Evolutionary conservation across 2,113 vertebrate species (phyloP), one percentile per base, ranked within the genome.

Genomic region (Hystrix cristata): DNA sequence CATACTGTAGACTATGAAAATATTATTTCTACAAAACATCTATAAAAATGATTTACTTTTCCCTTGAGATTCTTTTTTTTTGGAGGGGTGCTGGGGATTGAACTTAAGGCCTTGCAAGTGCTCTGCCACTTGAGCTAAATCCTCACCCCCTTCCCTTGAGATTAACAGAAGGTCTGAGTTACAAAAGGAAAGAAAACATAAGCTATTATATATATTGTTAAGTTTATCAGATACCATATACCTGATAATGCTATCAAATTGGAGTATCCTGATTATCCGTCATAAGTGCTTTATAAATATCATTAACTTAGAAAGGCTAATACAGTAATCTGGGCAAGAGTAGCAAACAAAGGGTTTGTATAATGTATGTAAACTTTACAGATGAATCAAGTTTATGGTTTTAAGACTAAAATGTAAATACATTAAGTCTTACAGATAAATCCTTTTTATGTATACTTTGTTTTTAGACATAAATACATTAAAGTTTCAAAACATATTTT

Each of bases 361-460:
- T 13, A 27, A 23, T 46, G 31, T 8, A 38, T 34, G 6, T 85
- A 27, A 72, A 74, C 38, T 65, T 82, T 90, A 31, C 43, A 76
- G 64, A 72, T 59, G 46, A 89, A 83, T 60, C 19, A 96, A 81
- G 69, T 91, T 89, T 87, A 91, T 88, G n/a, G 46, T 43, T 84
- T 83, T 79, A 67, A 83, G 71, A 46, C 43, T 71, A 59, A 93
- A 81, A 38, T 64, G 88, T 53, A 85, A 81, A 38, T 59, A 74
- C 87, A 79, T 88, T 79, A 94, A 94, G 38, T 84, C 55, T 59
- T 62, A 10, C 38, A 64, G 59, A 34, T 71, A 19, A 7, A 34
- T 43, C n/a, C 13, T 79, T 81, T 84, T 48, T 71, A 82, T 18
- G 34, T 64, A 78, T 71, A 78, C 21, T n/a, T 94, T 60, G 7